Evolutionary conservation across 2,113 vertebrate genomes (phyloP).

Genomic region (Rhodinocichla rosea): DNA sequence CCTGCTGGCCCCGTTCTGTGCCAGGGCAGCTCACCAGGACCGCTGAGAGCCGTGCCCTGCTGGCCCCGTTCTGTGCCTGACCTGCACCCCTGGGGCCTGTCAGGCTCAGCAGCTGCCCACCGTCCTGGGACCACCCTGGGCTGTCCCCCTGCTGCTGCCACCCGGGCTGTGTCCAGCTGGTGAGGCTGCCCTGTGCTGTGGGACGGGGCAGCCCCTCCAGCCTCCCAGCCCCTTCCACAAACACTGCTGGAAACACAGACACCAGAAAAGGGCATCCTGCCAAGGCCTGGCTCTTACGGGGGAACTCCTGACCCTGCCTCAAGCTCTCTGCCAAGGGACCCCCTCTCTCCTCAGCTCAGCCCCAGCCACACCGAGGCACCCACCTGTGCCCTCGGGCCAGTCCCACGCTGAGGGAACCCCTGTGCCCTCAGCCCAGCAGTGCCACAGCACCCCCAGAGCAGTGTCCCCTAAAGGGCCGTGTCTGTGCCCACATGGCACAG

Average conservation of each 20-base stretch:
- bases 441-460: background rate
- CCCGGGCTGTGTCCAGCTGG: background rate
- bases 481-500: background rate
- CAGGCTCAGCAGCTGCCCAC: background rate
- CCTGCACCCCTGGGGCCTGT: background rate
- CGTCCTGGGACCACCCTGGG: rapidly evolving
- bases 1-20: too few relatives aligned
- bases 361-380: background rate
- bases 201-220: rapidly evolving
- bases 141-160: rapidly evolving
- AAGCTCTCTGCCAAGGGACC: background rate
- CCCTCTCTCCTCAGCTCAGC: background rate
- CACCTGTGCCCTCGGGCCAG: background rate
- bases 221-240: background rate
- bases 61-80: background rate
- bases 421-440: background rate
- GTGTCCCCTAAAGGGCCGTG: rapidly evolving
- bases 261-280: background rate
- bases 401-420: too few relatives aligned
- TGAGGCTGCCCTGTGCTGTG: rapidly evolving
- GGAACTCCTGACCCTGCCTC: rapidly evolving
- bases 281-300: rapidly evolving
- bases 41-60: background rate
- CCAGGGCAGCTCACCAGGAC: background rate
- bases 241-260: background rate